Evolutionary conservation across 2,888 invertebrate genomes (phyloP).

Genomic region (Pheosia gnoma): DNA sequence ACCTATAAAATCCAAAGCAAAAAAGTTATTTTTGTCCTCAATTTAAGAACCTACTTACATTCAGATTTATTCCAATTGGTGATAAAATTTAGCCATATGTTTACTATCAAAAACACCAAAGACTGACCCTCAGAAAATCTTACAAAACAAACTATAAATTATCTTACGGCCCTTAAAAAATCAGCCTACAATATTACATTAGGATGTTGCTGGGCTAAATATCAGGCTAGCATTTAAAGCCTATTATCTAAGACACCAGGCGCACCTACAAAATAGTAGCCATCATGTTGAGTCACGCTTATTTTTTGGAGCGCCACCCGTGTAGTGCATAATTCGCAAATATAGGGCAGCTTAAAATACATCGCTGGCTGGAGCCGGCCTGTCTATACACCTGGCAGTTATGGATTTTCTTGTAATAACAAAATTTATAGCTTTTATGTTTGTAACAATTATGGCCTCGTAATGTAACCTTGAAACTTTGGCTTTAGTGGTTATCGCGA

Average conservation of each 20-base stretch:
- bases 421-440: neutral
- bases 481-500: neutral
- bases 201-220: too few relatives aligned
- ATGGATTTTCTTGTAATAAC: neutral
- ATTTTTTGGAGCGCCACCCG: neutral
- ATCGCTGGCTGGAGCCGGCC: constrained; percentile 1
- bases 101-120: too few relatives aligned
- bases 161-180: too few relatives aligned
- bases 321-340: neutral
- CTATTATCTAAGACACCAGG: neutral
- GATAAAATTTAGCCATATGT: too few relatives aligned
- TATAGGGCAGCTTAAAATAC: constrained; percentile 15
- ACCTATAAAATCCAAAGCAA: too few relatives aligned
- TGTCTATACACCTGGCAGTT: constrained; percentile 7
- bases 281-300: neutral
- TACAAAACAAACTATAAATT: too few relatives aligned
- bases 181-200: too few relatives aligned
- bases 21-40: too few relatives aligned
- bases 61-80: too few relatives aligned
- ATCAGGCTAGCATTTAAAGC: too few relatives aligned
- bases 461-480: neutral
- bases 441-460: neutral
- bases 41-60: too few relatives aligned
- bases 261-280: neutral
- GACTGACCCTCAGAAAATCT: too few relatives aligned